phyloP scores from a whole-genome alignment of 2,888 invertebrate genomes.

The Stictocephala bisonia region DNA sequence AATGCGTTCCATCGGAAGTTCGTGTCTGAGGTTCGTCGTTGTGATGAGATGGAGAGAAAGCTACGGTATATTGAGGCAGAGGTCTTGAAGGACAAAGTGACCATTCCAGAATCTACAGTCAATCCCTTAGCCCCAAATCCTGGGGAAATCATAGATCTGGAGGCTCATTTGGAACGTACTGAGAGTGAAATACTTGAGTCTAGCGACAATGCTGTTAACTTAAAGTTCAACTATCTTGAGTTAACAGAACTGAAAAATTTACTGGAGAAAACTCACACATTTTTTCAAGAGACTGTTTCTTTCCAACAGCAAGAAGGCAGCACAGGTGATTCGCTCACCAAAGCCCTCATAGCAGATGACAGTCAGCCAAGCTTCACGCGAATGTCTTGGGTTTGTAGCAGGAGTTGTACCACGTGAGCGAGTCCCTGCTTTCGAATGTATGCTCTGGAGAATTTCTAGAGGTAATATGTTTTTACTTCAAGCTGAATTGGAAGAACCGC shows the following conservation, averaged over 20 bases:
- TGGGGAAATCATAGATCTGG: slow-evolving; percentile 89
- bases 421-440: slow-evolving; percentile 89
- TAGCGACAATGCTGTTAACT: slow-evolving; percentile 90
- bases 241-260: slow-evolving; percentile 92
- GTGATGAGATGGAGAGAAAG: slow-evolving; percentile 73
- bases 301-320: slow-evolving; percentile 74
- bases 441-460: slow-evolving; percentile 93
- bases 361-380: slow-evolving; percentile 26
- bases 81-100: slow-evolving; percentile 69
- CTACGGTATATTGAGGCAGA: slow-evolving; percentile 70
- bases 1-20: slow-evolving; percentile 74
- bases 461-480: slow-evolving; percentile 92
- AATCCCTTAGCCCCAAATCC: slow-evolving; percentile 78
- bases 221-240: slow-evolving; percentile 92
- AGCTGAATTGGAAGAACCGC: slow-evolving; percentile 83
- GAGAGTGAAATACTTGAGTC: slow-evolving; percentile 95
- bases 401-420: slow-evolving; percentile 92
- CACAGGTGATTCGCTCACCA: slow-evolving; percentile 73
- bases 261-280: slow-evolving; percentile 89
- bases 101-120: slow-evolving; percentile 67
- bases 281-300: slow-evolving; percentile 78
- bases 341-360: slow-evolving; percentile 70
- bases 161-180: slow-evolving; percentile 94
- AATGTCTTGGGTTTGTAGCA: slow-evolving; percentile 79
- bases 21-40: slow-evolving; percentile 72